A percentile compares a stretch with the other conserved stretches of the same genome.
Conservation (phyloP, 2,113 vertebrate genomes). For the Platysternon megacephalum region DNA sequence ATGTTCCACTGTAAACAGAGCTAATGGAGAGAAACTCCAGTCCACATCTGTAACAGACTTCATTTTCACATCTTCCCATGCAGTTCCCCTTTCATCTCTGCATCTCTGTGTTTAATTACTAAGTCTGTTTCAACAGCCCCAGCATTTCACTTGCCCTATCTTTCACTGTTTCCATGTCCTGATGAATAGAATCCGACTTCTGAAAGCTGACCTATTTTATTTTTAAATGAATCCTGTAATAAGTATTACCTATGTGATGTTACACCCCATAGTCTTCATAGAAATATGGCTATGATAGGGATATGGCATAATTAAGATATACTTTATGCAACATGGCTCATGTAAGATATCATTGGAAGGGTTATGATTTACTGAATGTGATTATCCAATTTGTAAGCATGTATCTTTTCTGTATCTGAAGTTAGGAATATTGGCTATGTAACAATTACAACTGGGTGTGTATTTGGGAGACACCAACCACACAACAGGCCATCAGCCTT, state of each 20-base stretch:
- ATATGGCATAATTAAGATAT: too few relatives aligned
- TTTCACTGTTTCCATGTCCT: slow-evolving; percentile 11
- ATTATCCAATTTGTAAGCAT: too few relatives aligned
- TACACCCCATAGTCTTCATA: too few relatives aligned
- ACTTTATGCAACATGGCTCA: too few relatives aligned
- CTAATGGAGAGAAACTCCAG: slow-evolving; percentile 24
- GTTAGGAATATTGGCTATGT: too few relatives aligned
- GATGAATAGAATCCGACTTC: neutral
- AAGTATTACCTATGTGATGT: neutral
- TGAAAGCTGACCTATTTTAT: neutral
- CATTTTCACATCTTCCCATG: slow-evolving; percentile 35
- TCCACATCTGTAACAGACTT: slow-evolving; percentile 43
- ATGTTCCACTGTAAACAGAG: slow-evolving; percentile 38
- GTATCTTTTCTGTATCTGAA: too few relatives aligned
- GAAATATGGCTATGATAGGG: too few relatives aligned
- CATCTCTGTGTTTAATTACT: slow-evolving; percentile 49
- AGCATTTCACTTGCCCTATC: neutral
- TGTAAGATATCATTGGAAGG: too few relatives aligned
- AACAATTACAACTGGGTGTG: too few relatives aligned
- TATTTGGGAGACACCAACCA: too few relatives aligned
- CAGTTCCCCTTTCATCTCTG: slow-evolving; percentile 48
- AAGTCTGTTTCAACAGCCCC: slow-evolving; percentile 4
- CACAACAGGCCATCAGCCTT: too few relatives aligned
- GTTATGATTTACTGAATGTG: too few relatives aligned
- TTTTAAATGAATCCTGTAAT: neutral